A percentile compares a stretch with the other conserved stretches of the same genome.
Conservation (phyloP, 2,113 vertebrate genomes). For the Tragelaphus strepsiceros region DNA sequence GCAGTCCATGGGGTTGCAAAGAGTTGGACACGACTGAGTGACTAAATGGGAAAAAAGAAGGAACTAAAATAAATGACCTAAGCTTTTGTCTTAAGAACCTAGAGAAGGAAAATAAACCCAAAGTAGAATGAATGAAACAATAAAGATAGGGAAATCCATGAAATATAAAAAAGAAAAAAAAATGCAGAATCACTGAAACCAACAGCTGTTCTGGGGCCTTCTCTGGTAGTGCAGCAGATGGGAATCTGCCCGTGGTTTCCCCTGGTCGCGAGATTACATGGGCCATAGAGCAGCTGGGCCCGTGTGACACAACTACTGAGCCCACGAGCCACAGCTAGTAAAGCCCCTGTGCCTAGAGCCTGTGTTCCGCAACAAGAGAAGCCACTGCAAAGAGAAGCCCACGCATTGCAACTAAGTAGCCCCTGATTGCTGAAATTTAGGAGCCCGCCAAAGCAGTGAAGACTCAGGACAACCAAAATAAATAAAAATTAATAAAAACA, state of each 20-base stretch:
- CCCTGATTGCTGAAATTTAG: neutral
- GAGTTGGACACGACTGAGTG: fast-evolving
- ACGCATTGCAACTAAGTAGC: fast-evolving
- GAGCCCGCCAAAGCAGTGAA: neutral
- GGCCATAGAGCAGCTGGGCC: neutral
- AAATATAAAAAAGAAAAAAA: neutral
- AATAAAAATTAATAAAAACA: neutral
- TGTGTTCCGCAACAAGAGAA: neutral
- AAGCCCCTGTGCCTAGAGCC: neutral
- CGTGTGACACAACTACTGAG: neutral
- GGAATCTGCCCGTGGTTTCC: neutral
- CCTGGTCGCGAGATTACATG: neutral
- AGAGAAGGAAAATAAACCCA: neutral
- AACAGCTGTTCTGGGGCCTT: neutral
- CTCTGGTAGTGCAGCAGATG: neutral
- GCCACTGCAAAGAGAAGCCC: neutral
- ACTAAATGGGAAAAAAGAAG: neutral
- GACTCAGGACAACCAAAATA: neutral
- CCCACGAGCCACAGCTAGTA: neutral
- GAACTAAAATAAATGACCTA: neutral
- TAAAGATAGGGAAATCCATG: neutral
- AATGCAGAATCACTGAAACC: neutral
- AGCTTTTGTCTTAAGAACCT: neutral
- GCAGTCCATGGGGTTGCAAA: neutral
- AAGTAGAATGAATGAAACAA: neutral